These are phyloP conservation scores for Drosophila leonis DNA, from an alignment of 2,888 invertebrate genomes.

Conservation along the genomic window DNA sequence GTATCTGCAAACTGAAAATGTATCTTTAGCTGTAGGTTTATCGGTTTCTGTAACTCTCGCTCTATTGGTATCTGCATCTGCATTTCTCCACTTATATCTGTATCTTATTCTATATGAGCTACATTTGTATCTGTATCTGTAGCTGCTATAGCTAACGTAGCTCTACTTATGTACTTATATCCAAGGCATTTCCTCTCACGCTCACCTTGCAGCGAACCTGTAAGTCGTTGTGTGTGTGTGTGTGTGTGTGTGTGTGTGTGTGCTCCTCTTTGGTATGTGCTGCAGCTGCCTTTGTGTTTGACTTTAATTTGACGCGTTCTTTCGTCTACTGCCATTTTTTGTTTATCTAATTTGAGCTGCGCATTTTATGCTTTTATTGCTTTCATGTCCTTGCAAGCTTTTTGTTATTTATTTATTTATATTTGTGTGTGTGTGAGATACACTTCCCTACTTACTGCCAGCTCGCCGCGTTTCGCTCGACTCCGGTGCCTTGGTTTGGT, in stretches of 20 bases:
- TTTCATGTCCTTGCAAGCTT: constrained; percentile 58
- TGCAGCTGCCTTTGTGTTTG: constrained; percentile 50
- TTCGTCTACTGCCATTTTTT: constrained; percentile 30
- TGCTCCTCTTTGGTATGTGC: constrained; percentile 22
- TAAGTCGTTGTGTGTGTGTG: neutral
- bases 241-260: neutral
- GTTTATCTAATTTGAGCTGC: constrained; percentile 57
- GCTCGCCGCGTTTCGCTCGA: constrained; percentile 18
- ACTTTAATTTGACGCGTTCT: constrained; percentile 55
- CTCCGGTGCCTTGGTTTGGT: constrained; percentile 48
- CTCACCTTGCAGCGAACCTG: neutral
- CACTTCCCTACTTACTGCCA: constrained; percentile 70
- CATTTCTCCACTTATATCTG: neutral
- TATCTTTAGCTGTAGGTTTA: neutral
- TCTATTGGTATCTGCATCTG: neutral
- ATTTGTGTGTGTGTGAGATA: constrained; percentile 60
- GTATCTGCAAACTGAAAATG: neutral
- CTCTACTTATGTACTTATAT: neutral
- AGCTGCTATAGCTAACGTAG: neutral
- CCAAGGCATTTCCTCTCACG: neutral
- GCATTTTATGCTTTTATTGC: constrained; percentile 67
- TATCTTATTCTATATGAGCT: neutral
- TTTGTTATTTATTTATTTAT: constrained; percentile 62
- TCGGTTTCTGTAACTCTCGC: neutral
- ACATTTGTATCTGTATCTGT: neutral